phyloP scores from a whole-genome alignment of 2,113 vertebrate species.

The Australoheros scitulus region DNA sequence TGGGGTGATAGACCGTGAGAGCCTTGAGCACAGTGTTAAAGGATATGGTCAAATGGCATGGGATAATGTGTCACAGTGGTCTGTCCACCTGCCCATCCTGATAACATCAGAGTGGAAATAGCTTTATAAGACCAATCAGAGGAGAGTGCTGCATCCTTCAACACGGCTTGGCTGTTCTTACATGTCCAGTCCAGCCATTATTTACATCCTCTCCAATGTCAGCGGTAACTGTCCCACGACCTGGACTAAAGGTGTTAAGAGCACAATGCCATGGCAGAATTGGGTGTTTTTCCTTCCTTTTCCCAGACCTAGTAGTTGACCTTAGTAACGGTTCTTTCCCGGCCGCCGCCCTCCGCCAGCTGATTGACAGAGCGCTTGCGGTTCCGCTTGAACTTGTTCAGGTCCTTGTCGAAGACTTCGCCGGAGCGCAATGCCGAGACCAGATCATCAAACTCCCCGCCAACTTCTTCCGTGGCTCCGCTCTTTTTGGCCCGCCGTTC shows the following conservation, averaged over 20 bases:
- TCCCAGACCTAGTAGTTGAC: slow-evolving; percentile 86
- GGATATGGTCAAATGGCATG: slow-evolving; percentile 39
- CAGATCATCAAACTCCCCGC: slow-evolving; percentile 96
- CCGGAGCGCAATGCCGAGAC: slow-evolving; percentile 93
- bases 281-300: neutral
- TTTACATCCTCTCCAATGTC: slow-evolving; percentile 31
- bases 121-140: slow-evolving; percentile 50
- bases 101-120: slow-evolving; percentile 21
- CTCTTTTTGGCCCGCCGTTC: slow-evolving; percentile 89
- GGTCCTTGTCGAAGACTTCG: slow-evolving; percentile 98
- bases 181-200: slow-evolving; percentile 48
- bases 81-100: slow-evolving; percentile 41
- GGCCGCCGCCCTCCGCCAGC: slow-evolving; percentile 84
- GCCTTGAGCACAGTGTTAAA: slow-evolving; percentile 67
- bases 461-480: slow-evolving; percentile 86
- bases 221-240: slow-evolving; percentile 9
- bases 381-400: slow-evolving; percentile 95
- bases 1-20: slow-evolving; percentile 23
- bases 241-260: slow-evolving; percentile 52
- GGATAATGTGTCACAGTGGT: slow-evolving; percentile 70
- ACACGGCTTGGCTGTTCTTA: slow-evolving; percentile 17
- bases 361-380: slow-evolving; percentile 93
- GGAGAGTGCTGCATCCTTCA: slow-evolving; percentile 47
- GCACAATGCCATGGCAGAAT: slow-evolving; percentile 37
- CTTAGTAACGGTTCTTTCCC: slow-evolving; percentile 90